Percentiles rank a stretch among this genome's conserved stretches.
Conservation (phyloP, 2,797 vertebrate genomes). For the Sandelia bainsii region DNA sequence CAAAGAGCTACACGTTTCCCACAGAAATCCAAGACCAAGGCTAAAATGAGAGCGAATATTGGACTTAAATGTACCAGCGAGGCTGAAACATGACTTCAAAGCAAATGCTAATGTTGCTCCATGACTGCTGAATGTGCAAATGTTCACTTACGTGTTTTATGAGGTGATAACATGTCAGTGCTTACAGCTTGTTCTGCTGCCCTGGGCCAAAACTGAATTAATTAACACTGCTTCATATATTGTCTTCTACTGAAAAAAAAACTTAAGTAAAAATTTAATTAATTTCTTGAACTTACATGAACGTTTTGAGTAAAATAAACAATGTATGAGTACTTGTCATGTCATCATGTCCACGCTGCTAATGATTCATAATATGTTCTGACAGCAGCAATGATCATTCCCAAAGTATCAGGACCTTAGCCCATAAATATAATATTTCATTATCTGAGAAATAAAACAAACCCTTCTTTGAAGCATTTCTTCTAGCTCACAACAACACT, state of each 20-base stretch:
- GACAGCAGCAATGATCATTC: background rate
- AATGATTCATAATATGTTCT: background rate
- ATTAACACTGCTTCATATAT: background rate
- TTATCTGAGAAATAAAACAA: no score
- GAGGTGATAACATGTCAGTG: background rate
- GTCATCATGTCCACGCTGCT: background rate
- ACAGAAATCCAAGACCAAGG: background rate
- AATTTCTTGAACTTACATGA: no score
- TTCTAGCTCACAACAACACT: no score
- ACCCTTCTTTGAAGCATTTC: no score
- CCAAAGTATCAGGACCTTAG: background rate
- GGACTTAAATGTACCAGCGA: background rate
- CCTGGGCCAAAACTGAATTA: background rate
- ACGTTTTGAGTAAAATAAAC: background rate
- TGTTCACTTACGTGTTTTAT: background rate
- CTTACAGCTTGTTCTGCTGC: background rate
- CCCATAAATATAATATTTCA: background rate
- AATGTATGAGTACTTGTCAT: background rate
- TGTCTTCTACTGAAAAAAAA: no score
- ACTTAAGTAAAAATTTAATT: no score
- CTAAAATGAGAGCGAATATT: background rate
- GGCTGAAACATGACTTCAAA: background rate
- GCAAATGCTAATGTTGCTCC: background rate
- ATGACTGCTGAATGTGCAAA: background rate
- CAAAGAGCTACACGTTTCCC: background rate